phyloP scores from a whole-genome alignment of 2,888 invertebrate species.

The Cheilosia soror region DNA sequence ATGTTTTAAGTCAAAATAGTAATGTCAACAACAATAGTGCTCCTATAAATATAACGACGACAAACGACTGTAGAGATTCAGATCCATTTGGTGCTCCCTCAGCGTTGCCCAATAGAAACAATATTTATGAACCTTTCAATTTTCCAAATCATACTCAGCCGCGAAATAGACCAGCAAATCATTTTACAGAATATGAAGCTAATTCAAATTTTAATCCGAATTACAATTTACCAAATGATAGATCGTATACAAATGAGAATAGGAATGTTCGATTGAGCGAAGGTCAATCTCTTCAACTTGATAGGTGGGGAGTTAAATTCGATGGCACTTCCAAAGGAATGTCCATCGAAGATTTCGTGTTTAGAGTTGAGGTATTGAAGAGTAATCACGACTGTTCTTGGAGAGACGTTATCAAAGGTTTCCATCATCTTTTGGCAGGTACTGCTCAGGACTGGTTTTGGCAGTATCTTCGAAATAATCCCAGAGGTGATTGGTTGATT shows the following conservation, averaged over 20 bases:
- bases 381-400: constrained; percentile 27
- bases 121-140: not conserved
- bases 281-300: not conserved
- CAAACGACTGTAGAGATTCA: not conserved
- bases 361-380: constrained; percentile 42
- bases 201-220: not conserved
- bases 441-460: constrained; percentile 59
- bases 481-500: constrained; percentile 13
- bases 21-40: not conserved
- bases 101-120: not conserved
- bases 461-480: constrained; percentile 34
- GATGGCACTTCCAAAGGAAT: constrained; percentile 22
- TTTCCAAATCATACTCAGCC: not conserved
- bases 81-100: not conserved
- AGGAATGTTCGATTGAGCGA: not conserved
- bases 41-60: not conserved
- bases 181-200: not conserved
- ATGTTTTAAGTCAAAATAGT: not conserved
- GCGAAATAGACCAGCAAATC: not conserved
- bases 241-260: not conserved
- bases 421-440: constrained; percentile 46
- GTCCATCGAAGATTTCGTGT: constrained; percentile 57
- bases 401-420: constrained; percentile 38
- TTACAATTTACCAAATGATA: not conserved
- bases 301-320: constrained; percentile 16